Conservation (phyloP, 2,113 vertebrate species). For the Psettodes erumei region DNA sequence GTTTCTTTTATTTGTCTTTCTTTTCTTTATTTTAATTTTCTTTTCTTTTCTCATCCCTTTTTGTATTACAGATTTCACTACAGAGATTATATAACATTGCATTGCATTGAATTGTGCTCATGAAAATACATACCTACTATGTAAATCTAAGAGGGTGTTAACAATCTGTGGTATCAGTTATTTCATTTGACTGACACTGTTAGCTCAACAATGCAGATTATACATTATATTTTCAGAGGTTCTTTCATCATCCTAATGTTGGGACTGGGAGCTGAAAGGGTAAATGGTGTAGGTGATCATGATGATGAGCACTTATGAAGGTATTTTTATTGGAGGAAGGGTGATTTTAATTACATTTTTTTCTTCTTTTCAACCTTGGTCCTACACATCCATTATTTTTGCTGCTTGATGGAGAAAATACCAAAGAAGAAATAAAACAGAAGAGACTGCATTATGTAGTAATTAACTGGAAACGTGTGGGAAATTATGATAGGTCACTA, state of each 20-base stretch:
- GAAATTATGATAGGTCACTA: not conserved
- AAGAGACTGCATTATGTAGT: not conserved
- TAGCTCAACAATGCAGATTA: not conserved
- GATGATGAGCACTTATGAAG: not conserved
- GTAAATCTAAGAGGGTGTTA: not conserved
- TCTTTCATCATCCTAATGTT: not conserved
- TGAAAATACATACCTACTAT: not conserved
- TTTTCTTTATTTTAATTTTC: too few species aligned
- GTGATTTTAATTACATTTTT: not conserved
- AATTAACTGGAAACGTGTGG: not conserved
- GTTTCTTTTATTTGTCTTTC: too few species aligned
- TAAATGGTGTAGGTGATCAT: conserved; percentile 4
- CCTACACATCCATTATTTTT: not conserved
- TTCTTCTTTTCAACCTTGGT: too few species aligned
- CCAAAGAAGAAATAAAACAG: not conserved
- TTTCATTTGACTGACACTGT: not conserved
- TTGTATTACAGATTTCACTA: not conserved
- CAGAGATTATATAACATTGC: not conserved
- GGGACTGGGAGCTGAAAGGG: not conserved
- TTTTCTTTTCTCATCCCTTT: not conserved
- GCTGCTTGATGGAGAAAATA: not conserved
- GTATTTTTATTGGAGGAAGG: not conserved
- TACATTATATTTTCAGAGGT: not conserved
- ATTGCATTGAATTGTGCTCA: not conserved
- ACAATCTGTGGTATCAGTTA: not conserved